Conservation (phyloP, 2,888 invertebrate genomes). For the Netelia inedita region DNA sequence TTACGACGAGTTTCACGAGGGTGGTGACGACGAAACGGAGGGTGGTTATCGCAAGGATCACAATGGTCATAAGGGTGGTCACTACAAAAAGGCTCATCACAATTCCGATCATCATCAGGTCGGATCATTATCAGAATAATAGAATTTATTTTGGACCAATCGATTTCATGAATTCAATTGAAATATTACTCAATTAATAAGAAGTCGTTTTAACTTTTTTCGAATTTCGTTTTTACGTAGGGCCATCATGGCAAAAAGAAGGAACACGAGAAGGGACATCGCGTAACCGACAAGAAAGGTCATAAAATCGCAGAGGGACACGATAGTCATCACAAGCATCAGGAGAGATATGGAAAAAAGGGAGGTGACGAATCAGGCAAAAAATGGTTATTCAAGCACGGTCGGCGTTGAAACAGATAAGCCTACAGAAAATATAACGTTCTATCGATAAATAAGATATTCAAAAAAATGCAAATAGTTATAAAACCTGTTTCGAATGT, state of each 20-base stretch:
- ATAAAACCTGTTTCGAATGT: no score
- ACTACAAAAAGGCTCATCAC: conserved; percentile 86
- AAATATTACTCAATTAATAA: not conserved
- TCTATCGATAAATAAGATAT: no score
- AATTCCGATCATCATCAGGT: conserved; percentile 81
- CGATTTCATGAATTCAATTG: conserved; percentile 2
- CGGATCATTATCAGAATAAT: conserved; percentile 5
- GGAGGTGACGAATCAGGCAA: conserved; percentile 86
- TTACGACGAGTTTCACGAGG: conserved; percentile 91
- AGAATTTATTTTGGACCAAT: not conserved
- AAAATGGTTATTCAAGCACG: conserved; percentile 87
- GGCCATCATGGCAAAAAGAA: conserved; percentile 87
- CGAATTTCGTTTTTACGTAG: conserved; percentile 66
- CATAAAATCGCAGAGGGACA: conserved; percentile 87
- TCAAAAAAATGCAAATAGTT: no score
- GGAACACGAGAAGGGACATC: conserved; percentile 86
- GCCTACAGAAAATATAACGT: no score
- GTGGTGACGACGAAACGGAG: conserved; percentile 88
- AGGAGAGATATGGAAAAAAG: conserved; percentile 85
- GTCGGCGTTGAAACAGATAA: conserved; percentile 65
- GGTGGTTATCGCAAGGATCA: conserved; percentile 88
- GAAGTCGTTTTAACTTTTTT: no score
- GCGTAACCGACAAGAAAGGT: conserved; percentile 86
- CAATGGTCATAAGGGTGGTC: conserved; percentile 86
- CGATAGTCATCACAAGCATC: conserved; percentile 86